Conservation (phyloP, 2,888 invertebrate species). For the Scrobipalpa costella region DNA sequence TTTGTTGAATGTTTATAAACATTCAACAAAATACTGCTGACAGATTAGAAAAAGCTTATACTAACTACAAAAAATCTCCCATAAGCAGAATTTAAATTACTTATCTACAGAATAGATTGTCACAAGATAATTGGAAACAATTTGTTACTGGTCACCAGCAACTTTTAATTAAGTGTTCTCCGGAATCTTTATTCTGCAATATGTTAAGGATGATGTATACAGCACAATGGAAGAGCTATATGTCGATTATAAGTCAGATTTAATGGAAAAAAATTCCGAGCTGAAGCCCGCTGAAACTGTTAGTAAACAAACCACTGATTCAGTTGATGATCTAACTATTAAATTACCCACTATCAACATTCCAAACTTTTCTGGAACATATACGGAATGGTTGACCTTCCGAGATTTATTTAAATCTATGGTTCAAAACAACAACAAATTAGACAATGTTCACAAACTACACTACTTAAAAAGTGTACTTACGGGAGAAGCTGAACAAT, state of each 20-base stretch:
- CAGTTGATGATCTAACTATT: constrained; percentile 1
- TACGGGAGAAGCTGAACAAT: constrained; percentile 36
- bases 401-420: constrained; percentile 32
- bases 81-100: neutral
- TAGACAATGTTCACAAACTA: constrained; percentile 34
- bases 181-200: neutral
- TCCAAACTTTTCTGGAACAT: constrained; percentile 28
- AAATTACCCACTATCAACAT: neutral
- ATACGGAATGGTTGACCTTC: constrained; percentile 31
- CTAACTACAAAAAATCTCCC: neutral
- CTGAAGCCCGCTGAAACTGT: neutral
- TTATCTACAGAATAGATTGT: constrained; percentile 10
- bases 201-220: neutral
- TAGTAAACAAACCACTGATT: no score
- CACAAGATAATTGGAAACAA: neutral
- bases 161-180: neutral
- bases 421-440: constrained; percentile 30
- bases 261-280: neutral
- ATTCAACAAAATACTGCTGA: neutral
- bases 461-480: constrained; percentile 33
- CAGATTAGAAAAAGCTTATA: neutral
- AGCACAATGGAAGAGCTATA: neutral
- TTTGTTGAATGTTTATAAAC: no score
- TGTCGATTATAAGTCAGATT: constrained; percentile 1
- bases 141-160: neutral